Conservation (phyloP, 2,888 invertebrate species). For the Acronicta psi region DNA sequence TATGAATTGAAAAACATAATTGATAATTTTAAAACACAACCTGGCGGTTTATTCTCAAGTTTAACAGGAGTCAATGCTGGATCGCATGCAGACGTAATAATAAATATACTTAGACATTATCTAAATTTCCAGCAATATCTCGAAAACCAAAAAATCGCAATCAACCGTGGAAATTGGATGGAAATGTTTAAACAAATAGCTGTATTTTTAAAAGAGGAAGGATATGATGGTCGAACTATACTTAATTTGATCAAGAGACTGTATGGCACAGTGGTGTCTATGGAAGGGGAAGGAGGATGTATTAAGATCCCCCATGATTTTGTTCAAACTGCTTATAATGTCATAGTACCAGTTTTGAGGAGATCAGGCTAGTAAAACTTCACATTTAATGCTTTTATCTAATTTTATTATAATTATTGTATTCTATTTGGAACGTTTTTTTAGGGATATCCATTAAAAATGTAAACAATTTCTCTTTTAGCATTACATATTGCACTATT, state of each 20-base stretch:
- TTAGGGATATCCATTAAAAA: neutral
- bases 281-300: conserved; percentile 8
- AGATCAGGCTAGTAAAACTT: conserved; percentile 14
- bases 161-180: conserved; percentile 3
- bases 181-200: conserved; percentile 28
- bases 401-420: neutral
- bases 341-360: conserved; percentile 28
- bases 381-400: neutral
- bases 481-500: neutral
- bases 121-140: conserved; percentile 6
- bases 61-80: conserved; percentile 11
- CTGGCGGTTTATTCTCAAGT: conserved; percentile 6
- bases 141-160: conserved; percentile 11
- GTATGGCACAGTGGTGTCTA: conserved; percentile 4
- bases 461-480: neutral
- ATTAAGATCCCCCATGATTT: conserved; percentile 6
- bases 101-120: conserved; percentile 22
- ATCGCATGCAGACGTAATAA: conserved; percentile 17
- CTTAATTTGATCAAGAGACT: conserved; percentile 24
- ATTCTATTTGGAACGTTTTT: too few relatives aligned
- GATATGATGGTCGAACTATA: conserved; percentile 12
- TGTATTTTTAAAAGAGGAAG: conserved; percentile 21
- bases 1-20: conserved; percentile 5
- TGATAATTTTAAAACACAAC: conserved; percentile 1
- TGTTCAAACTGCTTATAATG: conserved; percentile 15